These are phyloP conservation scores for Piprites chloris DNA, from an alignment of 2,113 vertebrate species.

Conservation along the genomic window DNA sequence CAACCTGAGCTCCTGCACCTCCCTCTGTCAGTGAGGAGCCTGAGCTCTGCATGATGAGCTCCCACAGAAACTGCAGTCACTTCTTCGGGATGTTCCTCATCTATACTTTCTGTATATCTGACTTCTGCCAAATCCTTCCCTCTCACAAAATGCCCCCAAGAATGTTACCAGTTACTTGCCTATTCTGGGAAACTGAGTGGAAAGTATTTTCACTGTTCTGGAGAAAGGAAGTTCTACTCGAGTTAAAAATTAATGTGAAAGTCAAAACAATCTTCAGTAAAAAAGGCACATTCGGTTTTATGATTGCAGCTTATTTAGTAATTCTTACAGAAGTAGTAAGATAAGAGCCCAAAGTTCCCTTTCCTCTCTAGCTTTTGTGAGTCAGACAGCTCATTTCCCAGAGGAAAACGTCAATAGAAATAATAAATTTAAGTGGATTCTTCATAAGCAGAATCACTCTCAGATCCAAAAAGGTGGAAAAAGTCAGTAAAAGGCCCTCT, in stretches of 20 bases:
- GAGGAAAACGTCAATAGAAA: constrained; percentile 13
- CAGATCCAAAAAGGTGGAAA: background rate
- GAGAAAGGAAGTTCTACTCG: background rate
- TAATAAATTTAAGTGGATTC: background rate
- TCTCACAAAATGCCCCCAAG: background rate
- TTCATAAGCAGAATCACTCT: background rate
- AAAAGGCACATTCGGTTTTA: background rate
- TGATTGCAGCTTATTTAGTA: constrained; percentile 5
- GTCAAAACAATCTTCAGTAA: constrained; percentile 1
- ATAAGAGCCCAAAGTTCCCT: background rate
- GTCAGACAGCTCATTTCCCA: background rate
- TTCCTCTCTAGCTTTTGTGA: constrained; percentile 2
- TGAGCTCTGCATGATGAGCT: background rate
- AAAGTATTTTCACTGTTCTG: background rate
- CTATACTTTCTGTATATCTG: too few relatives aligned
- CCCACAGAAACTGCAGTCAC: background rate
- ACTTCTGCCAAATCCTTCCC: background rate
- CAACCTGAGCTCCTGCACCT: background rate
- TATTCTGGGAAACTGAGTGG: background rate
- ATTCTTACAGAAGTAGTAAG: constrained; percentile 2
- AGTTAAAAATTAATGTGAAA: constrained; percentile 20
- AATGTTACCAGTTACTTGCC: background rate
- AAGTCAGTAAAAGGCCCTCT: background rate
- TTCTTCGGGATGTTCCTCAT: background rate
- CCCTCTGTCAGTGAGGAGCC: background rate